These are phyloP conservation scores for Chorisops tibialis DNA, from an alignment of 2,888 invertebrate genomes.

Conservation along the genomic window DNA sequence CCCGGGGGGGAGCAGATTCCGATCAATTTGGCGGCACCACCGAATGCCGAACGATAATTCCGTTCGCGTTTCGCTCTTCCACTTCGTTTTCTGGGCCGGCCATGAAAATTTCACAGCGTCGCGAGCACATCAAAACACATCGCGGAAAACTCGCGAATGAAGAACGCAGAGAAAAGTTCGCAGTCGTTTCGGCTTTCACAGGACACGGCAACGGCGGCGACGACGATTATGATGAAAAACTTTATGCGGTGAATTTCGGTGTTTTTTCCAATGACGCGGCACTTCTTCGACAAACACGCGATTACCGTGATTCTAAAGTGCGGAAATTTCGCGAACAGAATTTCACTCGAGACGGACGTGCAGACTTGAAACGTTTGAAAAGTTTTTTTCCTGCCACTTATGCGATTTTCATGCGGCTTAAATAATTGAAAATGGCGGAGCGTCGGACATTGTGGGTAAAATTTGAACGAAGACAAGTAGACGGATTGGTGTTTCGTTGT, in stretches of 20 bases:
- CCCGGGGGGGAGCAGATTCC: background rate
- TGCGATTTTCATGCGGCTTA: constrained; percentile 33
- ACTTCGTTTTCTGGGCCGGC: background rate
- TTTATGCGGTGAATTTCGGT: too few relatives aligned
- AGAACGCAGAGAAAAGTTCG: background rate
- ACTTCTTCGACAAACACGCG: background rate
- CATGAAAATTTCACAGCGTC: background rate
- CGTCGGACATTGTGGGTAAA: constrained; percentile 23
- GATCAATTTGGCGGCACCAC: background rate
- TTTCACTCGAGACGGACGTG: background rate
- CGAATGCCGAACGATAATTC: background rate
- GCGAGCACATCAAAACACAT: constrained; percentile 10
- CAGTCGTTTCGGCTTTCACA: too few relatives aligned
- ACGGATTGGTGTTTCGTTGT: constrained; percentile 7
- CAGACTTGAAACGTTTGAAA: background rate
- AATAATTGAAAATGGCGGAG: constrained; percentile 34
- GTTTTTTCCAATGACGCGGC: too few relatives aligned
- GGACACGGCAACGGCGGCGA: too few relatives aligned
- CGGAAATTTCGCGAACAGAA: background rate
- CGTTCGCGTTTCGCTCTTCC: background rate
- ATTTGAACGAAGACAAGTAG: background rate
- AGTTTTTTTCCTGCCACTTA: background rate
- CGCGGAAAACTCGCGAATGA: background rate
- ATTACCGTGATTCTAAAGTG: background rate
- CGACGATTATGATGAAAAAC: too few relatives aligned